Conservation (phyloP, 2,888 invertebrate genomes). For the Scaeva pyrastri region DNA sequence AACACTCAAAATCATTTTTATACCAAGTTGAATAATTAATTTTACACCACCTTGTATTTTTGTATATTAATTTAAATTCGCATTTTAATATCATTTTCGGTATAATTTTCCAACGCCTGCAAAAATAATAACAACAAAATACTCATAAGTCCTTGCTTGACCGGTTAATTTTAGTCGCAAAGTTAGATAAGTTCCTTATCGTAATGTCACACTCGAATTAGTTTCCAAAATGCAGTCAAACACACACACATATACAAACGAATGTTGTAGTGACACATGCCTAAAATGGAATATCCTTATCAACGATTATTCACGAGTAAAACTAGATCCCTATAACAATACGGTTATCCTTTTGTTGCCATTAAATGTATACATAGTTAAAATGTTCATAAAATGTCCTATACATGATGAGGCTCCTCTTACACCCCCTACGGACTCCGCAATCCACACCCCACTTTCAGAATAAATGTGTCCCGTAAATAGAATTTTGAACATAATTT, state of each 20-base stretch:
- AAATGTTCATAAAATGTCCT: not conserved
- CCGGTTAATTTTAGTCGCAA: conserved; percentile 39
- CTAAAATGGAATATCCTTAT: conserved; percentile 44
- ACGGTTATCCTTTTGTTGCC: conserved; percentile 61
- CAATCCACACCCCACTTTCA: not conserved
- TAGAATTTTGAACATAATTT: conserved; percentile 34
- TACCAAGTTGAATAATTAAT: too few species aligned
- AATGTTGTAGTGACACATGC: not conserved
- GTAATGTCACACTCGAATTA: conserved; percentile 71
- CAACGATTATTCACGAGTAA: conserved; percentile 45
- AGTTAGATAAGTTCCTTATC: conserved; percentile 72
- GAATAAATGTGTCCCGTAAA: conserved; percentile 1
- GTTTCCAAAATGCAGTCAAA: conserved; percentile 47
- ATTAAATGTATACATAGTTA: not conserved
- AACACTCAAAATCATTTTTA: too few species aligned
- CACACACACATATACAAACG: not conserved
- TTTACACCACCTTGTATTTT: too few species aligned
- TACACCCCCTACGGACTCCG: too few species aligned
- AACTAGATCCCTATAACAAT: conserved; percentile 57
- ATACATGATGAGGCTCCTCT: not conserved
- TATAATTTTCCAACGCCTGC: not conserved
- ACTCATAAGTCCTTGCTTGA: conserved; percentile 34
- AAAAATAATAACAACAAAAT: not conserved
- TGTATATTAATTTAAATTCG: too few species aligned
- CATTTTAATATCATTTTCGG: not conserved